phyloP scores from a whole-genome alignment of 2,888 invertebrate species.

The Acrobasis repandana region DNA sequence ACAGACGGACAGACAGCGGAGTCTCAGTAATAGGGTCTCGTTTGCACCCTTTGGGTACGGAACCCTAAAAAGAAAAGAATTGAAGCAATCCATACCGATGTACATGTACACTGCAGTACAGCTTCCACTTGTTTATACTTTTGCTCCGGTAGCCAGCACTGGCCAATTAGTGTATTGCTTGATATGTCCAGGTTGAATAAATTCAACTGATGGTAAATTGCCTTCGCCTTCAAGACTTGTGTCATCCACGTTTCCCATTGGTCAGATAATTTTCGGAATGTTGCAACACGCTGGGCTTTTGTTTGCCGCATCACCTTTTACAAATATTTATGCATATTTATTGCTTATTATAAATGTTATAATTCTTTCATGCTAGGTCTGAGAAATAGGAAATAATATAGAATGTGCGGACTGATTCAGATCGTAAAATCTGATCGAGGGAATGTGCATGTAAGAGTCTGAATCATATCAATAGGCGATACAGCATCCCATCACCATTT shows the following conservation, averaged over 20 bases:
- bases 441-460: no score
- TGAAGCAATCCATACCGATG: not conserved
- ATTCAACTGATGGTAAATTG: slow-evolving; percentile 1
- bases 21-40: no score
- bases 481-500: no score
- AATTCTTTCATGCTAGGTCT: no score
- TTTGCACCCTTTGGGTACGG: no score
- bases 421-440: no score
- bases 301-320: slow-evolving; percentile 1
- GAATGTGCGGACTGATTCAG: no score
- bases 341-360: not conserved
- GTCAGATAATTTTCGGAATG: not conserved
- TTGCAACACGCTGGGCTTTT: not conserved
- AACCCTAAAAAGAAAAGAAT: no score
- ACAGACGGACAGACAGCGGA: no score
- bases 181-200: slow-evolving; percentile 6
- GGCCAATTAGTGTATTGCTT: slow-evolving; percentile 8
- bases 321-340: not conserved
- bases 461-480: no score
- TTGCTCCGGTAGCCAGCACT: not conserved
- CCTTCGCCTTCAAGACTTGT: slow-evolving; percentile 6
- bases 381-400: no score
- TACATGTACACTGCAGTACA: not conserved
- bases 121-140: not conserved
- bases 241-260: slow-evolving; percentile 10